Percentiles rank a stretch among this genome's conserved stretches.
Evolutionary conservation across 2,113 vertebrate genomes (phyloP).

Genomic region (Gulo gulo): DNA sequence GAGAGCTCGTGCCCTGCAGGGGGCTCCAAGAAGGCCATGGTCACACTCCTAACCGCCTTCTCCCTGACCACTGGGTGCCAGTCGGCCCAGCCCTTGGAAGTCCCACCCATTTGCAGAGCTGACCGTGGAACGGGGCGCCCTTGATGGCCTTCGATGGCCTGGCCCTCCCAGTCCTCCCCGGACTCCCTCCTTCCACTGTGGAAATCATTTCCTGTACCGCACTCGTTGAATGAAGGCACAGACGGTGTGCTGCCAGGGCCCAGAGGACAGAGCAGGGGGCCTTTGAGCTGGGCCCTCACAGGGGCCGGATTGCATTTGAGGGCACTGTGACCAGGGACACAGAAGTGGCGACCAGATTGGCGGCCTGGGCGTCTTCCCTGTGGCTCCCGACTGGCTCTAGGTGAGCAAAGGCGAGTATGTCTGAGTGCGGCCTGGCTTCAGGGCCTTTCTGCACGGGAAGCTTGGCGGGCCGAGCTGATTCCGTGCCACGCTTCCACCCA

Average conservation of each 20-base stretch:
- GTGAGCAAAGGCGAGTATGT: neutral
- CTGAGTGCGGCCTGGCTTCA: neutral
- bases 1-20: neutral
- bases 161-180: neutral
- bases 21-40: neutral
- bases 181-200: neutral
- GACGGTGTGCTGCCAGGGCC: neutral
- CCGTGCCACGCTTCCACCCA: fast-evolving
- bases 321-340: neutral
- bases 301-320: neutral
- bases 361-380: fast-evolving
- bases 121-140: fast-evolving
- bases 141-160: no score
- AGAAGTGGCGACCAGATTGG: neutral
- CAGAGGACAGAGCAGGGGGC: neutral
- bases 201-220: neutral
- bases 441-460: neutral
- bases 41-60: fast-evolving
- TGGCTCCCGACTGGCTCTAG: neutral
- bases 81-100: fast-evolving
- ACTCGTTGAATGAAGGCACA: no score
- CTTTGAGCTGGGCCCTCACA: neutral
- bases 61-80: fast-evolving
- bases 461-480: neutral
- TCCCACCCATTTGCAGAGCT: neutral